Evolutionary conservation across 2,797 vertebrate genomes (phyloP), one percentile per base, ranked within the genome.

Genomic region (Chanos chanos): DNA sequence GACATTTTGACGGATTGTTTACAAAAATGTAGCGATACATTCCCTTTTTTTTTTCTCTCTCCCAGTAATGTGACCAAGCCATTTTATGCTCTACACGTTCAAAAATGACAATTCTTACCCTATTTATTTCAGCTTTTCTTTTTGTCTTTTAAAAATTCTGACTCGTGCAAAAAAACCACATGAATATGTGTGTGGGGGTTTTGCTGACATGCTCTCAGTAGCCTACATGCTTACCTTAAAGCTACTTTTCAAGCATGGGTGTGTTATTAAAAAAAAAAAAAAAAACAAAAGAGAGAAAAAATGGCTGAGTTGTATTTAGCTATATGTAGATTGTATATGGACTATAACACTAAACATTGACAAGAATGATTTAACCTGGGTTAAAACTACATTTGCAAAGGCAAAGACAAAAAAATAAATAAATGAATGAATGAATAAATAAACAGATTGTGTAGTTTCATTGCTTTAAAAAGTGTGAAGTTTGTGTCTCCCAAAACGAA

Each of bases 131-230:
- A 27, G 41, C 41, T 58, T 58, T 64, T 37, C 5, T 52, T 66
- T 45, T 1, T 75, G 66, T 71, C 50, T 52, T 62, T 31, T 68
- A 49, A n/a, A 61, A 61, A 76, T 10, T 55, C 59, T 40, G 1
- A 41, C 58, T 63, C 67, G 53, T 54, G 47, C 64, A 66, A 48
- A 59, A 74, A 52, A 33, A 61, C 73, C 61, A 69, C 73, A 80
- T 79, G 53, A 54, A 33, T n/a, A 64, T 69, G 74, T 71, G 62
- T 69, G 64, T n/a, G n/a, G n/a, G 73, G 61, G 70, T 74, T 60
- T 67, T 72, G 21, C 59, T 58, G 36, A 69, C 58, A 19, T 67
- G 64, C 75, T 53, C 58, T 30, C 51, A 0, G 43, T 27, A 56
- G 53, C 61, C 70, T 66, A 69, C 63, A 43, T 58, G 10, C 52